Base-by-base conservation (phyloP, 1,140 invertebrate species). In the Drosophila orena region DNA sequence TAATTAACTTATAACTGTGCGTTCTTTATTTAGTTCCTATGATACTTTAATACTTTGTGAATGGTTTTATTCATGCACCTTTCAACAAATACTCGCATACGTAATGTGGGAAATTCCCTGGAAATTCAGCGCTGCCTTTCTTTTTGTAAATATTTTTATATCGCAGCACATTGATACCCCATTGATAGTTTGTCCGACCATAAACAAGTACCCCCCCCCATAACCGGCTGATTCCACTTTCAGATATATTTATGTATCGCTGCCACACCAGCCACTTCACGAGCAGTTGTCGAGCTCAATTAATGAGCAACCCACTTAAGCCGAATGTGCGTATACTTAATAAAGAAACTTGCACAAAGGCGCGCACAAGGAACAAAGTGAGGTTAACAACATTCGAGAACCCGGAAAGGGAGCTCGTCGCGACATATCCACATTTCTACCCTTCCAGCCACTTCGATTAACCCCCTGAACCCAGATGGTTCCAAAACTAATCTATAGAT, bases 301-400 rank as follows among this genome's bases (percentile, higher is more conserved):
- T 70, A 70, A 70, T 70, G 66, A 57, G 64, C 62, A 27, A 20
- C n/a, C 40, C 61, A 69, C 22, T 55, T 34, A 20, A 34, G n/a
- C 12, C 27, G 62, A 57, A 61, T n/a, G 72, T 75, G 60, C 72
- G 72, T 75, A 75, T 75, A 55, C 53, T 76, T 75, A 54, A 76
- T 58, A 42, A 66, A 54, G 60, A 47, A 75, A 76, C 40, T 66
- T 43, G 47, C 60, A 75, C 71, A 76, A 66, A 76, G 70, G 61
- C 71, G 20, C 59, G 65, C 58, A 75, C 72, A 75, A 76, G 75
- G 54, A 47, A 52, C 60, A 35, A 54, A 46, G 40, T 22, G 60
- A 66, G 81, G 81, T 85, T 86, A 85, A 86, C 78, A 86, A 81
- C 81, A 81, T 64, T 78, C 24, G 52, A 47, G 60, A 86, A 85